A percentile compares a stretch with the other conserved stretches of the same genome.
Conservation (phyloP, 2,797 vertebrate species). For the Acanthiza pusilla region DNA sequence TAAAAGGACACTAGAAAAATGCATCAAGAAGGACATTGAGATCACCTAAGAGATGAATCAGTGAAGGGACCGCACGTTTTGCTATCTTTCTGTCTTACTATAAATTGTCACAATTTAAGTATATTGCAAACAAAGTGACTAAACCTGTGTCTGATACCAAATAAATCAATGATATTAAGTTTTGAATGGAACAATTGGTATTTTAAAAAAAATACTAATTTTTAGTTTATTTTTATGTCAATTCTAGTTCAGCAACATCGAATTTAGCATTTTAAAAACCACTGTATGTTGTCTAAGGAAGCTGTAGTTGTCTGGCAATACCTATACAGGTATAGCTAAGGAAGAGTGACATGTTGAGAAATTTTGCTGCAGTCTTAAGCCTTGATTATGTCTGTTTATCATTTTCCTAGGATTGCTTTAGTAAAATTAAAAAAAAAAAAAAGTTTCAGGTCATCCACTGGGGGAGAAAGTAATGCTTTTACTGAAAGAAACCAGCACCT, state of each 20-base stretch:
- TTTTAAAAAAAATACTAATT: rapidly evolving
- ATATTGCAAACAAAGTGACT: not conserved
- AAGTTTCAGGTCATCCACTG: not conserved
- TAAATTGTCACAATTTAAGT: not conserved
- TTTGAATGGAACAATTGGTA: not conserved
- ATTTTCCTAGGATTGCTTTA: not conserved
- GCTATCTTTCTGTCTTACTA: not conserved
- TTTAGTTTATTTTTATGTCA: not conserved
- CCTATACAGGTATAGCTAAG: not conserved
- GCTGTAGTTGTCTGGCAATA: not conserved
- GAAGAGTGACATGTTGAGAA: not conserved
- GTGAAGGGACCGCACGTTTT: not conserved
- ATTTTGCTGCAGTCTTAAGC: not conserved
- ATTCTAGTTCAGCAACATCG: not conserved
- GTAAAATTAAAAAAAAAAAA: not conserved
- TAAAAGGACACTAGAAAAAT: not conserved
- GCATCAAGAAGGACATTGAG: not conserved
- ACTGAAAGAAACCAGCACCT: not conserved
- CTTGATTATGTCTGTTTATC: not conserved
- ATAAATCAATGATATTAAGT: not conserved
- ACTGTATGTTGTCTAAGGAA: not conserved
- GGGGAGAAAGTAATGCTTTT: not conserved
- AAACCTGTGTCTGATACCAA: not conserved
- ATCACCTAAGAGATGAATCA: not conserved
- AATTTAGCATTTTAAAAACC: not conserved